These are phyloP conservation scores for Ladona fulva DNA, from an alignment of 1,140 invertebrate genomes.

Conservation along the genomic window DNA sequence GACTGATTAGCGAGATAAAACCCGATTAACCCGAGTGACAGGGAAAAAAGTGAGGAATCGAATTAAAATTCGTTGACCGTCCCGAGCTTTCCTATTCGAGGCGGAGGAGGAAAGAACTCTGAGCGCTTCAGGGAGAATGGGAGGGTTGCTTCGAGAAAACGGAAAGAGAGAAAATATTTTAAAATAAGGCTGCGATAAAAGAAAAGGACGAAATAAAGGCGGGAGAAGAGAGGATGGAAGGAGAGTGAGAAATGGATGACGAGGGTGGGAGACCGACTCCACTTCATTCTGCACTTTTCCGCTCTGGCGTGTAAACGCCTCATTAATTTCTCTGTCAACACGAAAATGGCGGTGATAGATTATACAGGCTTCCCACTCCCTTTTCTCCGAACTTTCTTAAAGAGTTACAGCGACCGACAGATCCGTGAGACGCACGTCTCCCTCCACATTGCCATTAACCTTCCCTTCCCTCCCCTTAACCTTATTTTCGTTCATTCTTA, in stretches of 20 bases:
- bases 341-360: conserved; percentile 16
- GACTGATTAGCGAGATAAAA: neutral
- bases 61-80: conserved; percentile 10
- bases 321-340: conserved; percentile 17
- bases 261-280: neutral
- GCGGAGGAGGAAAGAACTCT: neutral
- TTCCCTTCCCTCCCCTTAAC: neutral
- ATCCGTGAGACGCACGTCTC: neutral
- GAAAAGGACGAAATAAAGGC: neutral
- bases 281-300: conserved; percentile 14
- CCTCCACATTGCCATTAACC: neutral
- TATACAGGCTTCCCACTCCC: neutral
- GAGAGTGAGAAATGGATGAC: neutral
- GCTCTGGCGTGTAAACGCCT: conserved; percentile 15
- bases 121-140: neutral
- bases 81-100: neutral
- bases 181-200: neutral
- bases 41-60: neutral
- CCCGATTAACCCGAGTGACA: neutral
- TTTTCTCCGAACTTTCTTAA: neutral
- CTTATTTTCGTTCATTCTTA: neutral
- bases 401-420: neutral
- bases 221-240: neutral
- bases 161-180: neutral
- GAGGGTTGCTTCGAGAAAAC: neutral